A percentile compares a stretch with the other conserved stretches of the same genome.
Conservation (phyloP, 2,888 invertebrate species). For the Cataglyphis rosenhaueri region DNA sequence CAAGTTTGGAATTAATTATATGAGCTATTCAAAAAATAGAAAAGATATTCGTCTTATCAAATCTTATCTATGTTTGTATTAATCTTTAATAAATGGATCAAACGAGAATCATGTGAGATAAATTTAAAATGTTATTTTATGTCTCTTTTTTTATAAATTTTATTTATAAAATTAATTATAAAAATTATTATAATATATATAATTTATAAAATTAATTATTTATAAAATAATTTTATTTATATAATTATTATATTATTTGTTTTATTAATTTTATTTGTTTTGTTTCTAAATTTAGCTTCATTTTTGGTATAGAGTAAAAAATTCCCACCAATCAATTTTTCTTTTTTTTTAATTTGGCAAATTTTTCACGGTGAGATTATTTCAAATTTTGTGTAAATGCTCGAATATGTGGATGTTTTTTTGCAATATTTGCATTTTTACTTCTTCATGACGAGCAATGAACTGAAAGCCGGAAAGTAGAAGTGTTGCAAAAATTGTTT, state of each 20-base stretch:
- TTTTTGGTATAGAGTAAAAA: background rate
- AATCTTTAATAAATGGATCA: background rate
- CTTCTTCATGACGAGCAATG: background rate
- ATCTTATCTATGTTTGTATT: background rate
- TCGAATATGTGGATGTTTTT: background rate
- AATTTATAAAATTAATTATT: too few species aligned
- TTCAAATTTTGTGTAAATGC: background rate
- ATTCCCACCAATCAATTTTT: background rate
- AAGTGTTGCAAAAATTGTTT: constrained; percentile 30
- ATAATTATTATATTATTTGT: background rate
- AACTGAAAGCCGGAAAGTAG: constrained; percentile 20
- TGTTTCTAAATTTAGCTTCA: background rate
- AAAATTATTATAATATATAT: too few species aligned
- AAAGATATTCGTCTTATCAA: background rate
- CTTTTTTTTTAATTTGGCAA: background rate
- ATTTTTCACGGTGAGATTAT: background rate
- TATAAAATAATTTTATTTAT: background rate
- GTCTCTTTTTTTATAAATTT: background rate
- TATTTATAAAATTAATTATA: background rate
- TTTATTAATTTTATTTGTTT: background rate
- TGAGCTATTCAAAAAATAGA: background rate
- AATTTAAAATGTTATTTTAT: background rate
- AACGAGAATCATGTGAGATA: background rate
- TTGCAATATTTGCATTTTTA: background rate
- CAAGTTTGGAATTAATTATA: background rate